Evolutionary conservation across 2,797 vertebrate species (phyloP), one percentile per base, ranked within the genome.

Genomic region (Pangasius mekongensis): DNA sequence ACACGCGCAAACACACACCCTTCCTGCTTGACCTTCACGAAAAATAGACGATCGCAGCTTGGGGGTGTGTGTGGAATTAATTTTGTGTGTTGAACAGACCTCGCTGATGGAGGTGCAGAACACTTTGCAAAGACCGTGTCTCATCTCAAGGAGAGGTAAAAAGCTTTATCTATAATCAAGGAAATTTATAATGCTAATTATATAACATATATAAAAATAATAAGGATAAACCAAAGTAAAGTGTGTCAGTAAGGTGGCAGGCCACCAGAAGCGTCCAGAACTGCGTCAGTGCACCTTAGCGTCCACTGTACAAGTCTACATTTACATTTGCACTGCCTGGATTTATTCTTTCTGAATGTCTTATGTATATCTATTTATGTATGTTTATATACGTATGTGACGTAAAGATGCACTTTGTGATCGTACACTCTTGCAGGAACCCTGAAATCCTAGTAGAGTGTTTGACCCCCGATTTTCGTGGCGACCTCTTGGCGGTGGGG

Each of bases 391-490:
- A 16, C n/a, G n/a, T n/a, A n/a, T 2, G 5, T 33, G 30, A 33
- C 66, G 13, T 64, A 43, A 52, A 77, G 49, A 56, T 74, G 24
- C 8, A 39, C 27, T 33, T 52, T 76, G 30, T 87, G 39, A 64
- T 81, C 0, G 27, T 52, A 3, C 60, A 10, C 13, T 49, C 14
- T 87, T 49, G 5, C 87, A 99, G 98, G 94, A 97, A 96, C 87
- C 47, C 96, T n/a, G 94, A 93, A 74, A 97, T 99, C 91, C 91
- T 99, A 74, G 97, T 99, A 16, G 99, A 99, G 92, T 99, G 99
- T 92, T 94, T 99, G 60, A 99, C 99, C 0, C 98, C 98, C 33
- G 99, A 99, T 94, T 99, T 99, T 77, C 95, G 97, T 49, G 98
- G 98, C 0, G 97, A 99, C 91, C 95, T 98, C 43, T 89, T 91